These are phyloP conservation scores for Heteractis magnifica DNA, from an alignment of 92 coral and sea anemone genomes.

Conservation along the genomic window DNA sequence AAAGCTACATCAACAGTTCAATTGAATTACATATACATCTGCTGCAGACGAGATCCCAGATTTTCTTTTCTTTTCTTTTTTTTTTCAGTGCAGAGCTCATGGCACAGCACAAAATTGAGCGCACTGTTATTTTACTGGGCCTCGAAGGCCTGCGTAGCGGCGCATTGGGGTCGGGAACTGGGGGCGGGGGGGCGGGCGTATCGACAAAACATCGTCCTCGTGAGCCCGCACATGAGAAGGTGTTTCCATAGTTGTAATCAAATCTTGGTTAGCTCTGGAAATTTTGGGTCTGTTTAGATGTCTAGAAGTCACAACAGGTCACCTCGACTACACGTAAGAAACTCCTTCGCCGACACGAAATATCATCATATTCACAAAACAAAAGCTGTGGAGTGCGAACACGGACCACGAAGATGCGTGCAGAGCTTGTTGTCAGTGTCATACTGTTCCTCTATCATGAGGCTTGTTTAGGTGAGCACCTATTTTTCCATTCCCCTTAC, in stretches of 20 bases:
- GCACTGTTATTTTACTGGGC: too few species aligned
- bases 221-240: background rate
- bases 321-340: background rate
- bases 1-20: too few species aligned
- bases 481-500: too few species aligned
- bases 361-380: background rate
- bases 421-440: background rate
- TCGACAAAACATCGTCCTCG: background rate
- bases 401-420: background rate
- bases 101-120: too few species aligned
- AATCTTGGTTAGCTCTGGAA: background rate
- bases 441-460: background rate
- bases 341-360: background rate
- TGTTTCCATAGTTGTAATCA: background rate
- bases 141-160: too few species aligned
- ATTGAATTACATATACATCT: too few species aligned
- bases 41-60: too few species aligned
- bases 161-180: too few species aligned
- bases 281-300: background rate
- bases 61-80: too few species aligned
- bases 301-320: conserved; percentile 1
- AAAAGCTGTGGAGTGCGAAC: background rate
- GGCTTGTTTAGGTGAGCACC: background rate
- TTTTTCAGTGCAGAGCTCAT: too few species aligned
- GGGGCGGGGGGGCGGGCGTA: too few species aligned